These are phyloP conservation scores for Amphipyra berbera DNA, from an alignment of 2,888 invertebrate species.

Conservation along the genomic window DNA sequence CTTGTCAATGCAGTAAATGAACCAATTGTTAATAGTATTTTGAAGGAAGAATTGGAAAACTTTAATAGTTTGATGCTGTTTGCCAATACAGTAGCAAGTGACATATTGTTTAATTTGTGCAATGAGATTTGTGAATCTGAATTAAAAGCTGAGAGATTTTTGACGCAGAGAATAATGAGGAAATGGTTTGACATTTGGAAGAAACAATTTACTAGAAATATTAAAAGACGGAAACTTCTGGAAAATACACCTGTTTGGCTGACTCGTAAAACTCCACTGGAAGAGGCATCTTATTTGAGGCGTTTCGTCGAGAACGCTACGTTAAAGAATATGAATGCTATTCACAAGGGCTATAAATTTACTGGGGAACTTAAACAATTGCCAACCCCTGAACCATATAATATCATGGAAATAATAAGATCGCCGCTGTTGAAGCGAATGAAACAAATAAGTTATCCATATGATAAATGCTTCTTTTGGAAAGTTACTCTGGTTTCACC, in stretches of 20 bases:
- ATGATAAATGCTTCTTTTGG: conserved; percentile 89
- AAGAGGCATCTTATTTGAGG: conserved; percentile 76
- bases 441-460: conserved; percentile 84
- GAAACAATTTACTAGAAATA: conserved; percentile 74
- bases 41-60: conserved; percentile 76
- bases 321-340: conserved; percentile 79
- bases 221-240: conserved; percentile 76
- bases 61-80: conserved; percentile 69
- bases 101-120: conserved; percentile 73
- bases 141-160: conserved; percentile 79
- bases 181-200: conserved; percentile 84
- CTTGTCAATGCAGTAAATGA: conserved; percentile 73
- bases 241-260: conserved; percentile 86
- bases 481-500: conserved; percentile 91
- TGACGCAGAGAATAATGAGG: conserved; percentile 74
- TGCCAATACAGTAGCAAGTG: conserved; percentile 71
- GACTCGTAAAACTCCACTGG: conserved; percentile 73
- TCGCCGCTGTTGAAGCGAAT: conserved; percentile 82
- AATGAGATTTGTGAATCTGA: conserved; percentile 76
- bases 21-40: conserved; percentile 68
- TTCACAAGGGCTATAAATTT: conserved; percentile 82
- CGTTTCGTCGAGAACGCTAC: conserved; percentile 74
- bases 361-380: conserved; percentile 74
- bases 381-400: conserved; percentile 75
- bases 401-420: conserved; percentile 84